Conservation (phyloP, 1,140 invertebrate genomes). For the Meloidogyne hapla region DNA sequence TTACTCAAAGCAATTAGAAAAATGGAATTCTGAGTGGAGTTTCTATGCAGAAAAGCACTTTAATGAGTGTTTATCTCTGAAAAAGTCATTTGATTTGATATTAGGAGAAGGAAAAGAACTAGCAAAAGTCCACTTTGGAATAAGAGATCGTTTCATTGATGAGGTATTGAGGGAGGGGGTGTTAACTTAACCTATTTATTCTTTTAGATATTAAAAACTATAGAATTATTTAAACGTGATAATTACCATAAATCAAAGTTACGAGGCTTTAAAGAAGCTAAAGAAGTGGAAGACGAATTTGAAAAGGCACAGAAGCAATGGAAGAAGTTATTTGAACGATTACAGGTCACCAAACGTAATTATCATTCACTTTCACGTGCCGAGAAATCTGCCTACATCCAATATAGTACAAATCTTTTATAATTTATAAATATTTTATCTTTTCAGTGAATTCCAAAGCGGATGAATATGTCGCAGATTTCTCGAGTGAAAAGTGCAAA, state of each 20-base stretch:
- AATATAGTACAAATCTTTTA: constrained; percentile 23
- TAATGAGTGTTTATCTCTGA: constrained; percentile 26
- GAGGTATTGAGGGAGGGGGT: too few relatives aligned
- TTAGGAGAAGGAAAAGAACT: constrained; percentile 51
- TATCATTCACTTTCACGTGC: constrained; percentile 56
- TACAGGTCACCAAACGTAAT: constrained; percentile 49
- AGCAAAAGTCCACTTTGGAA: constrained; percentile 45
- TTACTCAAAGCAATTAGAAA: constrained; percentile 52
- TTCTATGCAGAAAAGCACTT: constrained; percentile 44
- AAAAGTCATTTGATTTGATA: constrained; percentile 35
- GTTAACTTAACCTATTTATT: neutral
- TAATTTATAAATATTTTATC: neutral
- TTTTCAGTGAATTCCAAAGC: constrained; percentile 35
- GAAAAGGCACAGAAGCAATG: constrained; percentile 62
- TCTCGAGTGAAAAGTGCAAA: constrained; percentile 46
- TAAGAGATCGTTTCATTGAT: constrained; percentile 56
- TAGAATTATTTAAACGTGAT: constrained; percentile 54
- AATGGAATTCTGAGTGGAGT: constrained; percentile 54
- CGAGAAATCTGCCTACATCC: constrained; percentile 60
- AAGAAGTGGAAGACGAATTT: constrained; percentile 61
- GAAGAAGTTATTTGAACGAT: constrained; percentile 58
- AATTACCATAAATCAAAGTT: constrained; percentile 60
- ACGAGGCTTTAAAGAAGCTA: constrained; percentile 58
- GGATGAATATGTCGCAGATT: constrained; percentile 39
- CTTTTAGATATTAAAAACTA: constrained; percentile 55